A percentile compares a stretch with the other conserved stretches of the same genome.
Conservation (phyloP, 2,113 vertebrate genomes). For the Pelobates fuscus region DNA sequence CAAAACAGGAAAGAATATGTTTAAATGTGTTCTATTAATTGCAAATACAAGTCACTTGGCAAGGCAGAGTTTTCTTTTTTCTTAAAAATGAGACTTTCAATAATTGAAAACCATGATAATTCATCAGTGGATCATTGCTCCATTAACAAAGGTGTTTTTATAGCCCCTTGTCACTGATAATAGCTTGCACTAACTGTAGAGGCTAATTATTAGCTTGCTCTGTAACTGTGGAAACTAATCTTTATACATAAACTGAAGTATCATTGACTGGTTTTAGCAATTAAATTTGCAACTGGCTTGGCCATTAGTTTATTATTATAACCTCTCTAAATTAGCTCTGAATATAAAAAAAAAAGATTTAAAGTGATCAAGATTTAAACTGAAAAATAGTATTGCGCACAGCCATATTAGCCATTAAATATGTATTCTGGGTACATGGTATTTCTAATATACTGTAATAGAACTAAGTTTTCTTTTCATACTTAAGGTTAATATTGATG, state of each 20-base stretch:
- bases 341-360: neutral
- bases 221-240: neutral
- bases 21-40: no score
- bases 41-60: no score
- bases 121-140: neutral
- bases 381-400: no score
- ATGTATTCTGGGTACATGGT: no score
- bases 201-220: neutral
- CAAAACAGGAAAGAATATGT: no score
- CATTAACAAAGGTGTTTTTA: neutral
- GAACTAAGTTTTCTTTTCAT: no score
- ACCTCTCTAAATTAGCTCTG: neutral
- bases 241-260: neutral
- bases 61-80: no score
- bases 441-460: no score
- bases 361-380: no score
- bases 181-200: neutral
- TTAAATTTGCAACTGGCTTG: neutral
- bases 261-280: neutral
- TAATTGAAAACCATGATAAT: neutral
- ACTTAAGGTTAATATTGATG: no score
- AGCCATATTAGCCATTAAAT: no score
- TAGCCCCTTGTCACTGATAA: neutral
- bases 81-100: neutral
- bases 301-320: neutral